Conservation (phyloP, 2,888 invertebrate species). For the Coronaproctus castanopsis region DNA sequence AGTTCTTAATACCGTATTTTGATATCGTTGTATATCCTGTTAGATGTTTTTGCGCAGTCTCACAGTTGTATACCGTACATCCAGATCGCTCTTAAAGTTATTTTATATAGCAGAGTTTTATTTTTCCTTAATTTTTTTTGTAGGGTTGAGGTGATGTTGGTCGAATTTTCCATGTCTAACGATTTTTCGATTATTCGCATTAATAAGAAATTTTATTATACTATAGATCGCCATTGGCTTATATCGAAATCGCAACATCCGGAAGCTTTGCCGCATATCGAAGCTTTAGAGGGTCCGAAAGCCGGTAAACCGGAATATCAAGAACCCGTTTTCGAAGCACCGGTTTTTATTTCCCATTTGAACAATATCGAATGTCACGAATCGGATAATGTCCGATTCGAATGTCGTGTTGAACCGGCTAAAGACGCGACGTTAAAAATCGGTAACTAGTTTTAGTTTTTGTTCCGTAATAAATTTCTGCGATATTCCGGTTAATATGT, state of each 20-base stretch:
- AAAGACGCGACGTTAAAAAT: slow-evolving; percentile 76
- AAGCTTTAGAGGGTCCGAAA: slow-evolving; percentile 62
- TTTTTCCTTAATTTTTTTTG: too few relatives aligned
- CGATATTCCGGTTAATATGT: too few relatives aligned
- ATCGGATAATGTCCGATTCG: slow-evolving; percentile 71
- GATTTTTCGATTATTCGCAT: too few relatives aligned
- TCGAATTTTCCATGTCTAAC: too few relatives aligned
- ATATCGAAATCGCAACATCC: slow-evolving; percentile 73
- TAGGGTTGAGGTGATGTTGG: too few relatives aligned
- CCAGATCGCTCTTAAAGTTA: not conserved
- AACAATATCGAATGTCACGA: slow-evolving; percentile 77
- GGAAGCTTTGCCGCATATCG: slow-evolving; percentile 66
- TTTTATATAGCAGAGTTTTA: too few relatives aligned
- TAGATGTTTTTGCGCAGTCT: too few relatives aligned
- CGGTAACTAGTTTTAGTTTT: slow-evolving; percentile 21
- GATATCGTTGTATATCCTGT: too few relatives aligned
- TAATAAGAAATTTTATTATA: too few relatives aligned
- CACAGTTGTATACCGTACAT: too few relatives aligned
- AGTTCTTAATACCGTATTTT: too few relatives aligned
- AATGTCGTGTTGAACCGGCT: slow-evolving; percentile 78
- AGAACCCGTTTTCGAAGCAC: slow-evolving; percentile 61
- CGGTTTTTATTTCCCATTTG: slow-evolving; percentile 74
- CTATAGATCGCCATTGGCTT: slow-evolving; percentile 64
- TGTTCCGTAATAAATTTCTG: not conserved
- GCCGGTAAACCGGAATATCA: slow-evolving; percentile 42